These are phyloP conservation scores for Ganaspis brasiliensis DNA, from an alignment of 2,888 invertebrate genomes.

Conservation along the genomic window DNA sequence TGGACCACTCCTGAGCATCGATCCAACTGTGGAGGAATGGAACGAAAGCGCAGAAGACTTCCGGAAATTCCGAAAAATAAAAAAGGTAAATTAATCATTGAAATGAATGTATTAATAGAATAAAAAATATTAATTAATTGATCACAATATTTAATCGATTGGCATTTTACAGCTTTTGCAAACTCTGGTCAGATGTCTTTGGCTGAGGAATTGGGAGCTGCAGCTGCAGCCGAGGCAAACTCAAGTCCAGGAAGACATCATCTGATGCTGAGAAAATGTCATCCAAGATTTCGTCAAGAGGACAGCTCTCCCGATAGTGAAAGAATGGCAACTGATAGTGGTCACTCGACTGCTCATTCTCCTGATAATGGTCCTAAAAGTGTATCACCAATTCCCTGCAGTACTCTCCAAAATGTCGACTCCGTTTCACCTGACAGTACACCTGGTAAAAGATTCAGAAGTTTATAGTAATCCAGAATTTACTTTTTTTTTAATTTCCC, in stretches of 20 bases:
- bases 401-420: constrained; percentile 75
- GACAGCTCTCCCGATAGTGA: constrained; percentile 95
- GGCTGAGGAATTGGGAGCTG: constrained; percentile 86
- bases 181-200: constrained; percentile 69
- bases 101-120: no score
- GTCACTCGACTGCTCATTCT: constrained; percentile 95
- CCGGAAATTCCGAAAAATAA: constrained; percentile 95
- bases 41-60: constrained; percentile 90
- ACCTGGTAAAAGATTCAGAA: constrained; percentile 67
- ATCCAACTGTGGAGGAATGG: constrained; percentile 74
- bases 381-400: constrained; percentile 88
- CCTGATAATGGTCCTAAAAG: constrained; percentile 93
- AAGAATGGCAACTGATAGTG: constrained; percentile 92
- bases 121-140: background rate
- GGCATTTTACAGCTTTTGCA: constrained; percentile 47
- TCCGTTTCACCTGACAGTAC: constrained; percentile 78
- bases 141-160: background rate
- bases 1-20: constrained; percentile 78
- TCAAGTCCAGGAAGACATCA: constrained; percentile 76
- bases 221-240: constrained; percentile 74
- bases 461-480: no score
- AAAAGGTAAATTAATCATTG: constrained; percentile 85
- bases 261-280: constrained; percentile 74
- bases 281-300: constrained; percentile 82
- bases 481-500: no score